Evolutionary conservation across 2,888 invertebrate genomes (phyloP), one percentile per base, ranked within the genome.

Genomic region (Lithophane ornitopus): DNA sequence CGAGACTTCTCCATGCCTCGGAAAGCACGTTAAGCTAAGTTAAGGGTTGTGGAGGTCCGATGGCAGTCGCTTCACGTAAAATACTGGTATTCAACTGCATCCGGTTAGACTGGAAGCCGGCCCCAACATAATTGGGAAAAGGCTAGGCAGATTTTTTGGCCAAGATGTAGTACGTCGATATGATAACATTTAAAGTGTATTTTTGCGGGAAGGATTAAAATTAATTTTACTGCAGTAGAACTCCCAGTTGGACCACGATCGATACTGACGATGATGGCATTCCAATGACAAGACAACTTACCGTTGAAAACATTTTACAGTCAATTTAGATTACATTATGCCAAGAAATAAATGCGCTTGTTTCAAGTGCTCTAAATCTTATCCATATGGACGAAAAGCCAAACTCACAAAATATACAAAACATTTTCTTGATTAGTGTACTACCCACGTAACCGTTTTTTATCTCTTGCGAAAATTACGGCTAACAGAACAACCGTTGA

Each of bases 381-480:
- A n/a, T n/a, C 14, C 39, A 22, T 8, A 62, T 19, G 6, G 34
- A 39, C 4, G 4, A 34, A 44, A 44, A 52, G 16, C 22, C 7
- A 28, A 39, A 22, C 16, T 7, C 61, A 34, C n/a, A 26, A n/a
- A n/a, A n/a, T n/a, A n/a, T n/a, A n/a, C n/a, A n/a, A 74, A 63
- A 56, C 39, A 78, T 56, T 39, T 54, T 46, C 41, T 56, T 62
- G 28, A 41, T 76, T 34, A 41, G 14, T 52, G 3, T 8, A 49
- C n/a, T 44, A 26, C 34, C 22, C 34, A 26, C 49, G 22, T 19
- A 56, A 44, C 19, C 16, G n/a, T 70, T 49, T 70, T 78, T 58
- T 59, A 77, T 58, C 19, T 79, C 58, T 44, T 52, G 44, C 34
- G 44, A 58, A 39, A 79, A 79, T 72, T 78, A 65, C 72, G 11